Percentiles rank a stretch among this genome's conserved stretches.
Conservation (phyloP, 2,888 invertebrate species). For the Dioctria rufipes region DNA sequence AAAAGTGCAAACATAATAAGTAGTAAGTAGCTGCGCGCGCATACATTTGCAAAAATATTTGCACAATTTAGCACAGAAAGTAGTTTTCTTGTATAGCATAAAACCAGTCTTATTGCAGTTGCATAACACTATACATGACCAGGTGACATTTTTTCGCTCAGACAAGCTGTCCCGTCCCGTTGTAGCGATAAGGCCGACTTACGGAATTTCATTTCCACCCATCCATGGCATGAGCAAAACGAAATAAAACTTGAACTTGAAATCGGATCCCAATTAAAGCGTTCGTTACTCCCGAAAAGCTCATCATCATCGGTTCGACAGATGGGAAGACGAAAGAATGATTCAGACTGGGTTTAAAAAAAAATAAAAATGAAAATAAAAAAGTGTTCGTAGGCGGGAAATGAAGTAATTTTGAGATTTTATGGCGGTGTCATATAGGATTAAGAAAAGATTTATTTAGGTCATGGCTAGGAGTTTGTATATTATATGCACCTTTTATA, state of each 20-base stretch:
- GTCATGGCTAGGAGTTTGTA: background rate
- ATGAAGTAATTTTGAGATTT: background rate
- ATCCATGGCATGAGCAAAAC: background rate
- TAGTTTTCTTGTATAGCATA: background rate
- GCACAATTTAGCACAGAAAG: background rate
- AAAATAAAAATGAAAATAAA: too few relatives aligned
- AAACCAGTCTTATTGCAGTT: slow-evolving; percentile 14
- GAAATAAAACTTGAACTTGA: slow-evolving; percentile 37
- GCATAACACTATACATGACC: slow-evolving; percentile 3
- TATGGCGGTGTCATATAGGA: background rate
- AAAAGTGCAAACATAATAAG: background rate
- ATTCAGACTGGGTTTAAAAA: background rate
- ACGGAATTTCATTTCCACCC: background rate
- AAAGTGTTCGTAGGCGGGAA: background rate
- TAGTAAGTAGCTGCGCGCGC: background rate
- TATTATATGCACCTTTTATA: background rate
- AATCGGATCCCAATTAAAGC: slow-evolving; percentile 20
- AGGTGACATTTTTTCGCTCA: slow-evolving; percentile 27
- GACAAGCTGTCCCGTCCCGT: background rate
- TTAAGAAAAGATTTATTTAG: background rate
- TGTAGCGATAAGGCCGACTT: background rate
- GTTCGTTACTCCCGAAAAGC: background rate
- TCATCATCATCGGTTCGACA: background rate
- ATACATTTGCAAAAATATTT: background rate
- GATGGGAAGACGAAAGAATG: background rate